Base-by-base conservation (phyloP, 2,113 vertebrate species). In the Leuciscus idus region DNA sequence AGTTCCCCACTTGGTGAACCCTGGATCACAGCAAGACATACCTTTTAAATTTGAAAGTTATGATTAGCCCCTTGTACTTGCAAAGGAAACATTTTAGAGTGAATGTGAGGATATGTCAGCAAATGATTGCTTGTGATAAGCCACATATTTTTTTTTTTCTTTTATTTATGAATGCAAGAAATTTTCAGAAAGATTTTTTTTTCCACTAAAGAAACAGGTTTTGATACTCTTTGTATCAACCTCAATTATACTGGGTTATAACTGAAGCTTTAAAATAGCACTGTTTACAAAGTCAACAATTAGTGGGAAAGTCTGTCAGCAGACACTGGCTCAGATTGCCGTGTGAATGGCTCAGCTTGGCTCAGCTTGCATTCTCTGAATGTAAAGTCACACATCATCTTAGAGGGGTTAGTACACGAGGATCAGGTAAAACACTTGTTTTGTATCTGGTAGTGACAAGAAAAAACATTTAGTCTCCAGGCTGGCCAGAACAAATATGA, bases 251-350 rank as follows among this genome's bases (percentile, higher is more conserved):
- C 55, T 83, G 17, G 79, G 84, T 87, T 89, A 86, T 90, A 81
- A 91, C 89, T 82, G 87, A 85, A 90, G 5, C 48, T 62, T 39
- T 79, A 83, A 86, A 52, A 33, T 82, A 74, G 46, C 50, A 59
- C 73, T 92, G 89, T 92, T 94, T 93, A 90, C 90, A 91, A 2
- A 91, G 90, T 85, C 89, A 93, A 90, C 72, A 91, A 88, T 86
- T 86, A 89, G 78, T 15, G 81, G 86, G 89, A 87, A 91, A 92
- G 83, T 89, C 85, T 86, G 39, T 81, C 55, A 91, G 89, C 76
- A 85, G 76, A 66, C 55, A 91, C 62, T 48, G 88, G 73, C 78
- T 85, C 82, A 82, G 43, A 79, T 84, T 87, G 73, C 83, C 74
- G 70, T n/a, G 13, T 11, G 46, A 33, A 33, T 33, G 33, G 33